These are phyloP conservation scores for Episyrphus balteatus DNA, from an alignment of 1,140 invertebrate genomes.

Conservation along the genomic window DNA sequence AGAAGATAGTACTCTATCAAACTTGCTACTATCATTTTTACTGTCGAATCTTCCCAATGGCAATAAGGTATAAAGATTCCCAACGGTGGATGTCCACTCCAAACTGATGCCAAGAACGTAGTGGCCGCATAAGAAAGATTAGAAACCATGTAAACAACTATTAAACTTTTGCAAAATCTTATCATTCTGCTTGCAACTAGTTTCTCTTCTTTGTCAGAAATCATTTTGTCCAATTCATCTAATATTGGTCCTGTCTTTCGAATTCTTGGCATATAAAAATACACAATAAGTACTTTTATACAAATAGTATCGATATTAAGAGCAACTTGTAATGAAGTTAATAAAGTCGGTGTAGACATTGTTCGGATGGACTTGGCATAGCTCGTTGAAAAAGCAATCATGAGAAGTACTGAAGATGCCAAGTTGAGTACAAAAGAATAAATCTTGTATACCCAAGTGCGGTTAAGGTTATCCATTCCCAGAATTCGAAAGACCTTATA, in stretches of 20 bases:
- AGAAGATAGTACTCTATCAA: conserved; percentile 16
- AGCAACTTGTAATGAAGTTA: no score
- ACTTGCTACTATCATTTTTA: conserved; percentile 10
- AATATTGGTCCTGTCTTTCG: no score
- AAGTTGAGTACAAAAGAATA: not conserved
- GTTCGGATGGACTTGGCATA: no score
- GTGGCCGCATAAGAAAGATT: conserved; percentile 14
- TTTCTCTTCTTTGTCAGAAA: no score
- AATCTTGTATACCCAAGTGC: not conserved
- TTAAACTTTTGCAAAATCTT: conserved; percentile 11
- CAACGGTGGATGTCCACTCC: conserved; percentile 14
- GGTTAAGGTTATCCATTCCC: not conserved
- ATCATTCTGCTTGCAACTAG: not conserved
- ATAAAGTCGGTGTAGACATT: no score
- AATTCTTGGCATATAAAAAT: no score
- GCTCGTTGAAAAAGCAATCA: conserved; percentile 11
- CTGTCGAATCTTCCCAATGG: conserved; percentile 9
- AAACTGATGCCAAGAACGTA: conserved; percentile 14
- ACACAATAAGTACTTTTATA: no score
- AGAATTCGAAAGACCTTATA: conserved; percentile 6
- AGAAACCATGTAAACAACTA: conserved; percentile 13
- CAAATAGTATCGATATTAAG: no score
- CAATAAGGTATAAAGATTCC: conserved; percentile 14
- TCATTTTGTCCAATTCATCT: no score
- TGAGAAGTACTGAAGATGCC: conserved; percentile 10